Percentiles rank a stretch among this genome's conserved stretches.
phyloP scores from a whole-genome alignment of 2,113 vertebrate species.

The Galbula dea region DNA sequence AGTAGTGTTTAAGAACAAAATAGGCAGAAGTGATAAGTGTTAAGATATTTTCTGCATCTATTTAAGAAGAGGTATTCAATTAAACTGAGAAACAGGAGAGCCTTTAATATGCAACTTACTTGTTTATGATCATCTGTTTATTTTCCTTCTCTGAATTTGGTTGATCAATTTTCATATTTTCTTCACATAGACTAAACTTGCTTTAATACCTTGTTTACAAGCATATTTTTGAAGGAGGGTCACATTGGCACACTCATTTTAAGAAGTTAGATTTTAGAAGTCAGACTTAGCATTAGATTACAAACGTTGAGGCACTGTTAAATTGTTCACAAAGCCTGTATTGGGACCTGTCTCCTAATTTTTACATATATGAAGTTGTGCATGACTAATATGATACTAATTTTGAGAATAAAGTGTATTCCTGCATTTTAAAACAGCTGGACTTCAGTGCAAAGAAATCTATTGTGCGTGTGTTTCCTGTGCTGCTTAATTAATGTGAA shows the following conservation, averaged over 20 bases:
- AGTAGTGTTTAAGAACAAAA: not conserved
- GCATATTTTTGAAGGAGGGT: not conserved
- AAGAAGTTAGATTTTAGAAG: not conserved
- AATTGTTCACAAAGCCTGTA: not conserved
- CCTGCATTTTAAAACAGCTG: conserved; percentile 27
- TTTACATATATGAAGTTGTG: conserved; percentile 24
- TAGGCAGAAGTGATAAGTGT: not conserved
- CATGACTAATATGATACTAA: conserved; percentile 6
- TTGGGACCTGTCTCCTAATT: not conserved
- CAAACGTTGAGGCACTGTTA: not conserved
- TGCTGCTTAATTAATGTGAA: conserved; percentile 31
- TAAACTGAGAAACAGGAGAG: not conserved
- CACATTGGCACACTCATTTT: not conserved
- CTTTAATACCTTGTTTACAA: not conserved
- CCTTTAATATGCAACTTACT: not conserved
- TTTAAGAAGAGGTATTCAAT: not conserved
- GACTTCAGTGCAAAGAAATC: conserved; percentile 29
- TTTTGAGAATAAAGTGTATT: conserved; percentile 13
- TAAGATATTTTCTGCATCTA: not conserved
- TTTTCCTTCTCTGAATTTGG: not conserved
- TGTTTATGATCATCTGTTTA: not conserved
- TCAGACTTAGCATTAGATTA: not conserved
- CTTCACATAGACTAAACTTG: not conserved
- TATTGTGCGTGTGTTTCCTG: not conserved
- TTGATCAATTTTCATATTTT: not conserved